These are phyloP conservation scores for Anas capensis DNA, from an alignment of 2,797 vertebrate genomes.

Conservation along the genomic window DNA sequence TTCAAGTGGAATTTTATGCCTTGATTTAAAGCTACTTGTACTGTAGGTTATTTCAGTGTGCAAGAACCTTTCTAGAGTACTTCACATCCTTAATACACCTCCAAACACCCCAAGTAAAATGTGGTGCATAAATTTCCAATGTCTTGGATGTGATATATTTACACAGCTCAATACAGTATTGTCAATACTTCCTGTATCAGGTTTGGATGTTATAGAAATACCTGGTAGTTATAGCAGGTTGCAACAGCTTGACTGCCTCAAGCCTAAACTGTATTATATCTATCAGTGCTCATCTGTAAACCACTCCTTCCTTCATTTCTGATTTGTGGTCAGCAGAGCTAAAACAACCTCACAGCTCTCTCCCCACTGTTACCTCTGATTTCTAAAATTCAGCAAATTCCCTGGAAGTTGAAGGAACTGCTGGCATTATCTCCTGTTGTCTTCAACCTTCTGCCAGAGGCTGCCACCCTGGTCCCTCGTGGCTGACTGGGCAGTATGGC, in stretches of 20 bases:
- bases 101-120: not conserved
- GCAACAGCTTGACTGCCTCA: not conserved
- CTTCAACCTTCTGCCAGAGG: not conserved
- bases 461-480: not conserved
- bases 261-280: not conserved
- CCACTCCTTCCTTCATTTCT: not conserved
- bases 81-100: not conserved
- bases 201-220: not conserved
- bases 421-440: not conserved
- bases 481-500: accelerated
- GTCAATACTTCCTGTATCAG: not conserved
- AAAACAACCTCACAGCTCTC: not conserved
- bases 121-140: not conserved
- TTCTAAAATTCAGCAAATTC: not conserved
- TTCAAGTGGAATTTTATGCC: not conserved
- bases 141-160: not conserved
- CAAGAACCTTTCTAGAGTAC: not conserved
- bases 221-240: not conserved
- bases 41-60: not conserved
- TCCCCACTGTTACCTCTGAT: not conserved
- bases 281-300: not conserved
- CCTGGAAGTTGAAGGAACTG: not conserved
- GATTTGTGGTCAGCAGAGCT: not conserved
- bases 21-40: not conserved
- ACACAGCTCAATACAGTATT: not conserved